Evolutionary conservation across 2,888 invertebrate species (phyloP), one percentile per base, ranked within the genome.

Genomic region (Rhagonycha lutea): DNA sequence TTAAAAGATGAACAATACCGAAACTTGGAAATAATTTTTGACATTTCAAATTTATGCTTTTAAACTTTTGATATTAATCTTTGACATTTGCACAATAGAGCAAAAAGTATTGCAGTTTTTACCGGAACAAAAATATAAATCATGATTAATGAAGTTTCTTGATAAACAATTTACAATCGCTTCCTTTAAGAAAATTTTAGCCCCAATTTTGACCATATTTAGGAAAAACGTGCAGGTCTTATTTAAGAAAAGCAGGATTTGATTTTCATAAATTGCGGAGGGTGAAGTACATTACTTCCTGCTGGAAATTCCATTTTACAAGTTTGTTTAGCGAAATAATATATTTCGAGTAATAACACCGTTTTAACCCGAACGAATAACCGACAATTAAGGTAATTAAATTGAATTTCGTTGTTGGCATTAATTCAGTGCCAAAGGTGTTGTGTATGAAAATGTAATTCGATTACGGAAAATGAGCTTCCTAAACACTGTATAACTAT

Each of bases 401-500:
- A 73, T 76, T 73, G 69, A 72, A 67, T 76, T 76, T 73, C 67
- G n/a, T 24, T 70, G 72, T 26, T 70, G 72, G 72, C 73, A 76
- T 75, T 75, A 75, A 75, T 72, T 75, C 71, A 63, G 62, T 69
- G 72, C 76, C 70, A 72, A 69, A 69, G 76, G 73, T 69, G 76
- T 68, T 76, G 76, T 72, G 47, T 47, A 47, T 47, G 47, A 47
- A 47, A 47, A 47, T 47, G 47, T 47, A 47, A 47, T 47, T 47
- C n/a, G 47, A n/a, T 47, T 47, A 47, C 47, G 47, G 47, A 47
- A 47, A 47, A 47, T 47, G n/a, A 47, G 47, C 47, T 47, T n/a
- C 47, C 47, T 47, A 47, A n/a, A 47, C 8, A n/a, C 47, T n/a
- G 2, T 2, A 47, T 2, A 47, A 47, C 47, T 47, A 47, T n/a